Conservation (phyloP, 2,888 invertebrate species). For the Trileptium ribeirensis region DNA sequence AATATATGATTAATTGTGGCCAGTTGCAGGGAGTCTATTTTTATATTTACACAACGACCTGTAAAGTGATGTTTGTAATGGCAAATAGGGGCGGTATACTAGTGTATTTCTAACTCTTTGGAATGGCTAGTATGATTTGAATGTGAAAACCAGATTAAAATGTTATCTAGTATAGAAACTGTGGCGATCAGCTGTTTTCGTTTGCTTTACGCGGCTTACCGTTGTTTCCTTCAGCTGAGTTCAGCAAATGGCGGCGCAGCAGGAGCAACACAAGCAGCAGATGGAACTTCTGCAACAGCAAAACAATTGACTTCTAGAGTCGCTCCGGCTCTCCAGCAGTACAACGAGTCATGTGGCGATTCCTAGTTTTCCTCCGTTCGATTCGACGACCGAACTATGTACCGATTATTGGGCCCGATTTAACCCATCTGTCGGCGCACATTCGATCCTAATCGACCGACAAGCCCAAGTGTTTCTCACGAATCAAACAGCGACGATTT, state of each 20-base stretch:
- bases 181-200: not conserved
- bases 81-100: too few relatives aligned
- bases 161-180: too few relatives aligned
- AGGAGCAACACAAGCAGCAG: conserved; percentile 3
- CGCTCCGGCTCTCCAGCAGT: not conserved
- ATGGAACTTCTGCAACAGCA: not conserved
- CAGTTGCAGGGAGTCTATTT: too few relatives aligned
- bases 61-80: too few relatives aligned
- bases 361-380: conserved; percentile 18
- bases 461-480: conserved; percentile 14
- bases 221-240: not conserved
- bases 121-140: too few relatives aligned
- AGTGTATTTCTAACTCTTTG: too few relatives aligned
- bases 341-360: not conserved
- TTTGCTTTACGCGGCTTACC: not conserved
- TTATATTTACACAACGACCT: too few relatives aligned
- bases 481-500: conserved; percentile 25
- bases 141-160: too few relatives aligned
- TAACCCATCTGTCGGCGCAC: conserved; percentile 4
- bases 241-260: not conserved
- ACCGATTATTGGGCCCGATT: conserved; percentile 11
- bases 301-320: not conserved
- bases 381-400: conserved; percentile 25
- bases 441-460: conserved; percentile 2
- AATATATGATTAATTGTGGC: too few relatives aligned